Base-by-base conservation (phyloP, 2,113 vertebrate genomes). In the Semnornis frantzii region DNA sequence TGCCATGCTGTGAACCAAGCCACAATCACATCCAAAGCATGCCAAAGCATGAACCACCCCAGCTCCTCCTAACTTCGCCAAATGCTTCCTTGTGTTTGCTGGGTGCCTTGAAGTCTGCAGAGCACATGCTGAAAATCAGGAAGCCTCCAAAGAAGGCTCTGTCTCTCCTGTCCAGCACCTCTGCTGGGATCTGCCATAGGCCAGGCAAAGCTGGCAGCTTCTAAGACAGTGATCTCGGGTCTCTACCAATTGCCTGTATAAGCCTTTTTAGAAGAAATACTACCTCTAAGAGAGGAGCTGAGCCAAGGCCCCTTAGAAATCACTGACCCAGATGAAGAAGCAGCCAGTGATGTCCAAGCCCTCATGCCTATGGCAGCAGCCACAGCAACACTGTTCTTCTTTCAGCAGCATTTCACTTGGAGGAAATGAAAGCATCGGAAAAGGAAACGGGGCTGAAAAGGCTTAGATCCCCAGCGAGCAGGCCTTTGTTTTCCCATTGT, bases 391-490 rank as follows among this genome's bases (percentile, higher is more conserved):
- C 79, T 28, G 72, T 71, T 63, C 54, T 81, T 87, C 85, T 91
- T 93, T 97, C 93, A 95, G 85, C 85, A 92, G 79, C 87, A 28
- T 75, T 93, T 92, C 6, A 2, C 87, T 66, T 2, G 1, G 73
- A 95, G 91, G 87, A 96, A 90, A 94, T 90, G 82, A 95, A 95
- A 95, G 58, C 94, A 88, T 91, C 17, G 59, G 95, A 62, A 96
- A 92, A 93, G 94, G 96, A 95, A 97, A 94, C 0, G 5, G 80
- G 89, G 87, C 94, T 96, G 95, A 96, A 95, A 95, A 94, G 94
- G 82, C 87, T 95, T 14, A 30, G 86, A 69, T 94, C 66, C 92
- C 66, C 86, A 91, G 63, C 24, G 27, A 92, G 86, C 1, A 0
- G 77, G 78, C 87, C 81, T 96, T 96, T 96, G 92, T 94, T 94